Base-by-base conservation (phyloP, 1,140 invertebrate genomes). In the Mercenaria mercenaria region DNA sequence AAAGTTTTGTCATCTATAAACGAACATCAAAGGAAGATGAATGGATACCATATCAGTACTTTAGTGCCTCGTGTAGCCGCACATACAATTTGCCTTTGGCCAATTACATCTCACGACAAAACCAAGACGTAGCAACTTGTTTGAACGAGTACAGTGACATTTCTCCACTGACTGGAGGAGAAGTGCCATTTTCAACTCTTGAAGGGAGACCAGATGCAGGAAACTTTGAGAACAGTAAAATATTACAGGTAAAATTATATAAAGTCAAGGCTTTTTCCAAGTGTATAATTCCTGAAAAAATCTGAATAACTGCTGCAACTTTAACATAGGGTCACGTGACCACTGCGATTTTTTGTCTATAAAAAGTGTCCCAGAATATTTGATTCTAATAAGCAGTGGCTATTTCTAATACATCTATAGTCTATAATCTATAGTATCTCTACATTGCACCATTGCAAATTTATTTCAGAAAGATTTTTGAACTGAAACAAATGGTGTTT, bases 1-100 rank as follows among this genome's bases (percentile, higher is more conserved):
- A 99, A 94, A 99, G 98, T 96, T 99, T 99, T 96, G 98, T 98
- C 13, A 99, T 99, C 92, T 99, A 98, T 95, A 99, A 99, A 94
- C 97, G 98, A 85, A 96, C 95, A 4, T 89, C 97, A 50, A 97
- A 99, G 93, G 97, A 97, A 83, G 97, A 97, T 1, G 96, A 97
- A 3, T 99, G 99, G 99, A 97, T 98, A 87, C 99, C 99, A 0
- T 99, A 98, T 96, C 99, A 99, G 95, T 99, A 98, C 96, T 99
- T 99, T 96, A 98, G 98, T 96, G 98, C 98, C 2, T 98, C 98
- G 0, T 99, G 99, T 95, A 97, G 98, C 59, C 97, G 98, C 61
- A 99, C 98, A 0, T 99, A 99, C 94, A 97, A 97, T 10, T 94
- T 99, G 39, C 97, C 97, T 0, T 98, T 99, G 84, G 93, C 94